Base-by-base conservation (phyloP, 2,797 vertebrate genomes). In the Ctenochaetus hawaiiensis region DNA sequence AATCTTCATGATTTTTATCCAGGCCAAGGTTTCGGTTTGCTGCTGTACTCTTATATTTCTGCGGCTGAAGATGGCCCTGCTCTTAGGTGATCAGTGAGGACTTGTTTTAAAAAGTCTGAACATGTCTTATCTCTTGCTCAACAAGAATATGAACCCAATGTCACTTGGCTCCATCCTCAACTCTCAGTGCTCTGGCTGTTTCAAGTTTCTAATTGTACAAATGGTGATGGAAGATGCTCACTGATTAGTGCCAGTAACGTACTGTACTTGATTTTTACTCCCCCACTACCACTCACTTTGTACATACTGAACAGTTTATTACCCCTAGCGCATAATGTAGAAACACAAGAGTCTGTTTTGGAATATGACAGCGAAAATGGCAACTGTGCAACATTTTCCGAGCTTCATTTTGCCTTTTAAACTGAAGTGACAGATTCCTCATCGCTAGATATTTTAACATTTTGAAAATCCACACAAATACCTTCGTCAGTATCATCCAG, bases 201-300 rank as follows among this genome's bases (percentile, higher is more conserved):
- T 82, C 49, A 71, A 76, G 30, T 71, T 71, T 77, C 60, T 47
- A 60, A 82, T 56, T 68, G 68, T 41, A 76, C 39, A 78, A 72
- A 76, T 72, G 47, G 57, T 48, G 60, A 70, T 65, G 63, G 26
- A 67, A 70, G 49, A 68, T 73, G 48, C 69, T 76, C 72, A 51
- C n/a, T 76, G 65, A 16, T 47, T 69, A 62, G 71, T 68, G 61
- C 67, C 80, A 80, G 66, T 61, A 59, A 49, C 72, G 58, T 39
- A 62, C 37, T 76, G 56, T 63, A 75, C 43, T 67, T 53, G 6
- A 70, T 72, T 69, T 72, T 69, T 49, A 65, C 52, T 75, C 47
- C 41, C 53, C 69, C 64, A 53, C 12, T 12, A n/a, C 41, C 53
- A 58, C 48, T 78, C 49, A 61, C 12, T 80, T 75, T 77, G 69